A percentile compares a stretch with the other conserved stretches of the same genome.
Conservation (phyloP, 1,140 invertebrate genomes). For the Drosophila setifemur region DNA sequence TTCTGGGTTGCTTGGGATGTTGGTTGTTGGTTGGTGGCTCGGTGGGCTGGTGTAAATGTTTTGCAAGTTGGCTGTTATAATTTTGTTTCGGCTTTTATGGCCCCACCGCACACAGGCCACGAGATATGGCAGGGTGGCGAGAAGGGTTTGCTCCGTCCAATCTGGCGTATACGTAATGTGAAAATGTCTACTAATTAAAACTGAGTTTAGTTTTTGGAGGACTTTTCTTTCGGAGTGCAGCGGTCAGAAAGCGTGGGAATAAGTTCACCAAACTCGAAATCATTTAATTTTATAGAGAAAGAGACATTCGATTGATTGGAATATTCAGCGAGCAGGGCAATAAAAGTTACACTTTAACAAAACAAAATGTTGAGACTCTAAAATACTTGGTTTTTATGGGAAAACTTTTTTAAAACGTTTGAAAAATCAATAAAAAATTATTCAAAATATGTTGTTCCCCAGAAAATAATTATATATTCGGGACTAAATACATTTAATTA, state of each 20-base stretch:
- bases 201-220: conserved; percentile 55
- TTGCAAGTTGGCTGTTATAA: conserved; percentile 72
- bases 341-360: too few relatives aligned
- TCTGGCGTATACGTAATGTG: conserved; percentile 71
- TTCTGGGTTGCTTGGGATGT: conserved; percentile 7
- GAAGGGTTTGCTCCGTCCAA: conserved; percentile 22
- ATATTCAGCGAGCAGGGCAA: background rate
- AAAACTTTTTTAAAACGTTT: too few relatives aligned
- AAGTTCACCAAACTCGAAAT: conserved; percentile 3
- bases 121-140: conserved; percentile 17
- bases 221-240: conserved; percentile 4
- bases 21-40: background rate
- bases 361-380: too few relatives aligned
- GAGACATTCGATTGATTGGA: conserved; percentile 2
- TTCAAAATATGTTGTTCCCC: too few relatives aligned
- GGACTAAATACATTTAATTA: too few relatives aligned
- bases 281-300: background rate
- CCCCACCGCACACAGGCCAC: conserved; percentile 30
- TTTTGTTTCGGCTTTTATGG: conserved; percentile 59
- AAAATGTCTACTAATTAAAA: conserved; percentile 69
- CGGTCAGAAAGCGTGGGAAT: conserved; percentile 45
- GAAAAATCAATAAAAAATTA: too few relatives aligned
- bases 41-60: conserved; percentile 69
- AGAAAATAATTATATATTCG: too few relatives aligned
- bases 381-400: too few relatives aligned